Conservation (phyloP, 2,113 vertebrate species). For the Carlito syrichta region DNA sequence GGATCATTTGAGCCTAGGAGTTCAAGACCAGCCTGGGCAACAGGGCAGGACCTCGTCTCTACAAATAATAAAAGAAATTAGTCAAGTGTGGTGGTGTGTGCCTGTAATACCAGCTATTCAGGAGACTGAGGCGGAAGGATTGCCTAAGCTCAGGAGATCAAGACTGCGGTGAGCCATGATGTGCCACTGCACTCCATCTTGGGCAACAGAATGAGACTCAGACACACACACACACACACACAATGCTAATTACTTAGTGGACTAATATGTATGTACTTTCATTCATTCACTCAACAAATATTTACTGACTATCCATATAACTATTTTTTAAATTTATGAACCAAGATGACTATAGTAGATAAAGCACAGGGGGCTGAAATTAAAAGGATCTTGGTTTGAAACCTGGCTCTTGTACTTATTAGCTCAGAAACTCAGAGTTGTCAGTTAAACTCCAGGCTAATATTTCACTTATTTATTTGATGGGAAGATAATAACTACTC, state of each 20-base stretch:
- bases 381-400: constrained; percentile 12
- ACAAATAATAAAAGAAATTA: too few relatives aligned
- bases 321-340: neutral
- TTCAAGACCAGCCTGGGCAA: too few relatives aligned
- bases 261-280: neutral
- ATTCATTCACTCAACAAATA: neutral
- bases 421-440: neutral
- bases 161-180: too few relatives aligned
- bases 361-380: neutral
- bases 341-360: neutral
- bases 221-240: too few relatives aligned
- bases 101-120: too few relatives aligned
- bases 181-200: too few relatives aligned
- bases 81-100: too few relatives aligned
- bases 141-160: too few relatives aligned
- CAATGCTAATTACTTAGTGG: neutral
- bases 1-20: too few relatives aligned
- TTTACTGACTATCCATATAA: neutral
- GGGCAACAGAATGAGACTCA: too few relatives aligned
- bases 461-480: constrained; percentile 21
- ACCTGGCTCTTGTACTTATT: neutral
- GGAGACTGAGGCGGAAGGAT: too few relatives aligned
- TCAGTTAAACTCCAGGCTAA: constrained; percentile 12
- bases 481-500: neutral
- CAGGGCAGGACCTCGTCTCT: too few relatives aligned